Evolutionary conservation across 2,888 invertebrate species (phyloP).

Genomic region (Melanostoma scalare): DNA sequence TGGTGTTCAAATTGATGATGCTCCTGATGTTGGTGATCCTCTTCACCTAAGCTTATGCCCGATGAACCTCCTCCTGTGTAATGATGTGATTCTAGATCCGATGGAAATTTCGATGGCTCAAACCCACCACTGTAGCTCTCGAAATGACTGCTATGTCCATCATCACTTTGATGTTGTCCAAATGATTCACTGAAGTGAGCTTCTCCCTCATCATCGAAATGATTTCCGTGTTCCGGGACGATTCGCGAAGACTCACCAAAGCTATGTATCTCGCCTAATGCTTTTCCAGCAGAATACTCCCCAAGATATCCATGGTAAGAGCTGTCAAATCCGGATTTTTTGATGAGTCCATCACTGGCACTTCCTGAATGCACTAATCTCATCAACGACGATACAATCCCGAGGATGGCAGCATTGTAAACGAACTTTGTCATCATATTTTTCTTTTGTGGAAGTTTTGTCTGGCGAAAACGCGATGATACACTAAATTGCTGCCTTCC

Average conservation of each 20-base stretch:
- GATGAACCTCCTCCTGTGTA: constrained; percentile 37
- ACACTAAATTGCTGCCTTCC: constrained; percentile 65
- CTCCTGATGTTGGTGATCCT: constrained; percentile 14
- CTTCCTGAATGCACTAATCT: constrained; percentile 53
- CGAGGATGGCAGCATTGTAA: constrained; percentile 38
- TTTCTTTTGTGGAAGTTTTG: constrained; percentile 23
- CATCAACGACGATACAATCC: constrained; percentile 38
- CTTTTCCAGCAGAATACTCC: constrained; percentile 60
- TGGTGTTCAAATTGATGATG: constrained; percentile 28
- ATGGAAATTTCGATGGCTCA: constrained; percentile 55
- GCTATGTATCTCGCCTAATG: constrained; percentile 45
- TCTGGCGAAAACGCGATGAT: constrained; percentile 39
- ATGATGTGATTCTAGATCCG: constrained; percentile 57
- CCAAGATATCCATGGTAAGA: constrained; percentile 51
- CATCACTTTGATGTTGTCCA: constrained; percentile 36
- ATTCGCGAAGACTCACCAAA: constrained; percentile 37
- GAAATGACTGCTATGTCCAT: constrained; percentile 28
- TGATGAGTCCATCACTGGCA: constrained; percentile 40
- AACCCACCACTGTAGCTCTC: constrained; percentile 37
- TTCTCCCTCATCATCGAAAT: constrained; percentile 45
- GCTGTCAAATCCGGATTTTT: constrained; percentile 47
- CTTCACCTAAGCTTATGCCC: constrained; percentile 24
- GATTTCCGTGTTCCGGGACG: constrained; percentile 64
- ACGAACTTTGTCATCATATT: constrained; percentile 47
- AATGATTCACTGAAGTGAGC: constrained; percentile 27